Evolutionary conservation across 1,140 invertebrate genomes (phyloP).

Genomic region (Notospermus geniculatus): DNA sequence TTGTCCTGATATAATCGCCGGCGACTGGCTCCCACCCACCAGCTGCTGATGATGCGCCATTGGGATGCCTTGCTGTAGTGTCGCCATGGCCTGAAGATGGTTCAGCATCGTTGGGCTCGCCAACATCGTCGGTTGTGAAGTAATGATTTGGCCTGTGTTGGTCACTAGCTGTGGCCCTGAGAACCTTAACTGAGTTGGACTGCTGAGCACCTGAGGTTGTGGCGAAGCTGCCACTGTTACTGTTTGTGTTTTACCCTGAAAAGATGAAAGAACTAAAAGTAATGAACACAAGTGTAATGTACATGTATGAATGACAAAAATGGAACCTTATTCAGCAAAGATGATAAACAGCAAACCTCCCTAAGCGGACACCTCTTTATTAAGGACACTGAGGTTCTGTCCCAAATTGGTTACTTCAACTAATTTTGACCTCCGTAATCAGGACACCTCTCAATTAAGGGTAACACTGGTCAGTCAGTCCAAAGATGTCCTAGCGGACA

Average conservation of each 20-base stretch:
- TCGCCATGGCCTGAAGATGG: constrained; percentile 42
- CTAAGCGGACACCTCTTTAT: no score
- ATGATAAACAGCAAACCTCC: neutral
- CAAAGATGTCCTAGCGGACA: neutral
- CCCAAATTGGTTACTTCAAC: neutral
- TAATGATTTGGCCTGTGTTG: constrained; percentile 44
- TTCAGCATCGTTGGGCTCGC: constrained; percentile 44
- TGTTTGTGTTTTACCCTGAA: constrained; percentile 37
- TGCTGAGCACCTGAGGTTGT: constrained; percentile 39
- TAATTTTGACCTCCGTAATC: no score
- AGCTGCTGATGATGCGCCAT: constrained; percentile 32
- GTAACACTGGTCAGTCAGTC: neutral
- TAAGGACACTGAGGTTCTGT: no score
- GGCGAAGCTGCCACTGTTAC: constrained; percentile 25
- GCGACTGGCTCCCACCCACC: constrained; percentile 33
- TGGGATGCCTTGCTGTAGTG: constrained; percentile 32
- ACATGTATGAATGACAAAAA: neutral
- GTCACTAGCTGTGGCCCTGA: constrained; percentile 40
- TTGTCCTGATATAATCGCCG: constrained; percentile 39
- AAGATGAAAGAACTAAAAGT: neutral
- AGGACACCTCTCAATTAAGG: no score
- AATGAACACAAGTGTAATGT: neutral
- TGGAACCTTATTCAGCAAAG: neutral
- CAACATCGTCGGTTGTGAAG: constrained; percentile 39
- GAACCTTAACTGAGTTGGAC: constrained; percentile 28